Conservation (phyloP, 2,888 invertebrate species). For the Nezara viridula region DNA sequence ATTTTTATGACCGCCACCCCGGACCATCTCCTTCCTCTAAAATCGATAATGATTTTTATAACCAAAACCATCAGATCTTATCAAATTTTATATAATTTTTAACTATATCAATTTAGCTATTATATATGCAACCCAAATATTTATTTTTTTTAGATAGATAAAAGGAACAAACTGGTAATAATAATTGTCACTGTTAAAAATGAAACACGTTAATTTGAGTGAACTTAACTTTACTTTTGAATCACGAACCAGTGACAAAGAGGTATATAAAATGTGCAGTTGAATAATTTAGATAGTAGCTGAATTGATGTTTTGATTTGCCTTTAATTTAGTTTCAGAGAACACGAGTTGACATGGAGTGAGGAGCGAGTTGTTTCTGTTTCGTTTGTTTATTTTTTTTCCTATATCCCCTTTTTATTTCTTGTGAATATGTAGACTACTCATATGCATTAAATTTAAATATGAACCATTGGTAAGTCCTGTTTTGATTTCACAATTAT, state of each 20-base stretch:
- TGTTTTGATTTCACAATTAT: neutral
- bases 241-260: neutral
- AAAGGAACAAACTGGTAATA: no score
- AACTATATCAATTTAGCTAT: no score
- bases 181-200: neutral
- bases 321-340: constrained; percentile 35
- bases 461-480: constrained; percentile 22
- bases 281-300: constrained; percentile 47
- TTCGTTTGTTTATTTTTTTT: constrained; percentile 28
- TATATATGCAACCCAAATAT: no score
- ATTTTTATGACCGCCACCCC: no score
- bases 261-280: constrained; percentile 22
- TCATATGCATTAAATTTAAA: neutral
- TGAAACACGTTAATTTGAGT: neutral
- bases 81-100: no score
- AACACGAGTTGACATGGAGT: constrained; percentile 58
- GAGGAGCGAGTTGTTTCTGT: constrained; percentile 15
- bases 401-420: constrained; percentile 41
- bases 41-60: no score
- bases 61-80: no score
- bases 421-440: neutral
- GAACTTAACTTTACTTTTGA: neutral
- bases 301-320: constrained; percentile 49
- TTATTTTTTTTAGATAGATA: no score
- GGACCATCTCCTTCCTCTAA: no score